Base-by-base conservation (phyloP, 92 coral and sea anemone genomes). In the Chrysogorgia sp. region DNA sequence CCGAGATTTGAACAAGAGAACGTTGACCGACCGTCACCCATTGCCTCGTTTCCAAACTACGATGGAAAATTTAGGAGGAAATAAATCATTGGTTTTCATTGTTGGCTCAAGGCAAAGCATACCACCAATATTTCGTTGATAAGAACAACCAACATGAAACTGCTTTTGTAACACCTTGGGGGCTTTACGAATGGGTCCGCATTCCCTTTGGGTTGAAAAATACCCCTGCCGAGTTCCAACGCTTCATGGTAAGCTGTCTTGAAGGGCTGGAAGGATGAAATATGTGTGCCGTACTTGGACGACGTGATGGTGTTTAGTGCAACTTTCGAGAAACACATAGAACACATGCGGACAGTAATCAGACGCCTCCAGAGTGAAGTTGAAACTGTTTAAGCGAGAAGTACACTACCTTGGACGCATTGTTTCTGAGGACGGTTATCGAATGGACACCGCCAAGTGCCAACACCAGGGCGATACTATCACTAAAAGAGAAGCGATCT, bases 151-250 rank as follows among this genome's bases (percentile, higher is more conserved):
- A 67, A 22, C 77, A 19, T 22, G 9, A 41, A 17, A 83, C 87
- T 1, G 83, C 87, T 8, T 83, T 83, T 23, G 63, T 76, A 1
- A 77, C 61, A 17, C 88, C 84, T 0, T 77, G 83, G 83, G 87
- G 87, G 13, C 65, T 77, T 32, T 63, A 75, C 34, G 83, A 76
- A 47, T 75, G 82, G 72, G 82, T 74, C 45, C 15, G 83, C 3
- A 58, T 82, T 28, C 82, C 86, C 20, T 72, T 82, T 61, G 83
- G 86, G 19, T 34, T 82, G 40, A 37, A 26, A 20, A 82, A 75
- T 6, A 75, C 83, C 20, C 34, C 22, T 14, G 52, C 65, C 12
- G 52, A 43, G 15, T 77, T 49, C 21, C 0, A 59, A 21, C 49
- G 50, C 3, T 64, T 17, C 34, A 62, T 64, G 50, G 50, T 8